Base-by-base conservation (phyloP, 2,797 vertebrate genomes). In the Ctenochaetus hawaiiensis region DNA sequence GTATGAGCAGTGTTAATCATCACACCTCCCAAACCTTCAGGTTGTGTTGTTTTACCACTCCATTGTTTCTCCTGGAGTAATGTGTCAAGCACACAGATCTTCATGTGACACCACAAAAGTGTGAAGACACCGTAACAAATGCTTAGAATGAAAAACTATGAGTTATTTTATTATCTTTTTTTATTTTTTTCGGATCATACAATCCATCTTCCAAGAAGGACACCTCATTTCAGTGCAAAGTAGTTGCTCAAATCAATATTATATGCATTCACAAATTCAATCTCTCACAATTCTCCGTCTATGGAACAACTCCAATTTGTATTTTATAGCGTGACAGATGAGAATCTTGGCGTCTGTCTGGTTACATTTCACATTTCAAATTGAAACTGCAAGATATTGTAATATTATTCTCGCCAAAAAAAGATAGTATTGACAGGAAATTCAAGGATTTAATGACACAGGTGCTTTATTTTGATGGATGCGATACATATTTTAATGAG, bases 21-120 rank as follows among this genome's bases (percentile, higher is more conserved):
- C 23, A 57, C 41, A 61, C 74, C 52, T 34, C 66, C 74, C 47
- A 71, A 53, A 57, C 12, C 10, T 53, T 83, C 56, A 56, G 67
- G 79, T 76, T 70, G 52, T 78, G 59, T 85, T 89, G 65, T 48
- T 73, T 37, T 10, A 64, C 56, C 41, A 71, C 49, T 77, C 75
- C 62, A 70, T 52, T 22, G 61, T 63, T 57, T 23, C 72, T 49
- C 67, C 37, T 59, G 8, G 18, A 79, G 23, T 51, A 23, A 14
- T 72, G 49, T 34, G 64, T 73, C 78, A 79, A 37, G 30, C 60
- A 78, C 54, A 72, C 34, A 39, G 39, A 39, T 58, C 59, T 47
- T 61, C 48, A 74, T 74, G 59, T 57, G 72, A 82, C 52, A 54
- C 44, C 62, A 70, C 49, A 52, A 41, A 56, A 56, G 5, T 47